Evolutionary conservation across 2,888 invertebrate species (phyloP).

Genomic region (Dendrolimus pini): DNA sequence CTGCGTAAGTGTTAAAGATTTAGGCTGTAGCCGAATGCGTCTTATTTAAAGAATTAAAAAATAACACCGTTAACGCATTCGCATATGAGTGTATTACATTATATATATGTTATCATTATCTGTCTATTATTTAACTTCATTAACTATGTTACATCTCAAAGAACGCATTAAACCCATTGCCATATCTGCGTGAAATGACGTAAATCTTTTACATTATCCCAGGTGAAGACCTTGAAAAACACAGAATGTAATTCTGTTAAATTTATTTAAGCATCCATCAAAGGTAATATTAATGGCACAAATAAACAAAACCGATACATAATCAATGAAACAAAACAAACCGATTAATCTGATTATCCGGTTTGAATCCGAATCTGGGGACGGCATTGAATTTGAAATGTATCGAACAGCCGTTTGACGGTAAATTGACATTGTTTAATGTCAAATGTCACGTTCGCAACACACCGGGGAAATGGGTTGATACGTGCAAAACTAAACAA

Average conservation of each 20-base stretch:
- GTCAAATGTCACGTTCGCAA: neutral
- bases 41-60: too few species aligned
- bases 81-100: too few species aligned
- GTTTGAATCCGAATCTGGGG: conserved; percentile 25
- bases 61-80: too few species aligned
- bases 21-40: too few species aligned
- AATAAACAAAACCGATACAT: neutral
- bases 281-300: neutral
- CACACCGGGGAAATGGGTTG: neutral
- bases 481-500: neutral
- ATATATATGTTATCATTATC: too few species aligned
- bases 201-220: too few species aligned
- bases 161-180: too few species aligned
- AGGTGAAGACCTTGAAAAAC: too few species aligned
- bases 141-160: too few species aligned
- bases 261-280: neutral
- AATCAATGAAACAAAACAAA: conserved; percentile 14
- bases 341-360: conserved; percentile 23
- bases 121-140: too few species aligned
- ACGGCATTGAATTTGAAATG: neutral
- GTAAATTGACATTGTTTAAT: neutral
- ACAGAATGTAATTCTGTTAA: neutral
- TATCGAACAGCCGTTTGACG: neutral
- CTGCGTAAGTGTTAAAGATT: too few species aligned
- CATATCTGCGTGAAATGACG: too few species aligned